These are phyloP conservation scores for Arbacia lixula DNA, from an alignment of 53 echinoderm and acorn worm species.

Conservation along the genomic window DNA sequence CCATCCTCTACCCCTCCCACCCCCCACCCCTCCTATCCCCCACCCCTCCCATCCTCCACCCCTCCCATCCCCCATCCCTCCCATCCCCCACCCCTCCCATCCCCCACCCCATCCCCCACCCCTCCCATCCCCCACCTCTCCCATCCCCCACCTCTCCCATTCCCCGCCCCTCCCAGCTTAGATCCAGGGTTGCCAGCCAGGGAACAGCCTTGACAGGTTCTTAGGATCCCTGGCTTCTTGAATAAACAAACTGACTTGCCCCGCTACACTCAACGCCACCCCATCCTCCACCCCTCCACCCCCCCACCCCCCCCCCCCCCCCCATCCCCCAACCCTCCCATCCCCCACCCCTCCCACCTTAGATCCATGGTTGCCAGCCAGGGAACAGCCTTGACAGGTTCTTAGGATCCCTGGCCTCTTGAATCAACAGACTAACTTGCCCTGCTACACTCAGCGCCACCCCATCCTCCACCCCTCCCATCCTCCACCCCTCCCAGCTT, in stretches of 20 bases:
- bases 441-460: slow-evolving; percentile 82
- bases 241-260: not conserved
- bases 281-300: not conserved
- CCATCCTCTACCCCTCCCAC: not conserved
- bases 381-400: not conserved
- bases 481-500: not conserved
- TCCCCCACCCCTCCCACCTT: not conserved
- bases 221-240: not conserved
- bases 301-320: not conserved
- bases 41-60: no score
- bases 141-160: not conserved
- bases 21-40: no score
- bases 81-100: not conserved
- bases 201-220: slow-evolving; percentile 75
- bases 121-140: not conserved
- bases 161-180: not conserved
- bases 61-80: no score
- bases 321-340: not conserved
- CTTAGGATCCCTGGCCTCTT: slow-evolving; percentile 14
- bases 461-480: not conserved
- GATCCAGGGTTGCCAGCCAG: slow-evolving; percentile 96
- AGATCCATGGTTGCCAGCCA: slow-evolving; percentile 7
- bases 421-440: slow-evolving; percentile 91
- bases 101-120: not conserved
- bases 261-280: not conserved